These are phyloP conservation scores for Drosophila navojoa DNA, from an alignment of 1,140 invertebrate species.

Conservation along the genomic window DNA sequence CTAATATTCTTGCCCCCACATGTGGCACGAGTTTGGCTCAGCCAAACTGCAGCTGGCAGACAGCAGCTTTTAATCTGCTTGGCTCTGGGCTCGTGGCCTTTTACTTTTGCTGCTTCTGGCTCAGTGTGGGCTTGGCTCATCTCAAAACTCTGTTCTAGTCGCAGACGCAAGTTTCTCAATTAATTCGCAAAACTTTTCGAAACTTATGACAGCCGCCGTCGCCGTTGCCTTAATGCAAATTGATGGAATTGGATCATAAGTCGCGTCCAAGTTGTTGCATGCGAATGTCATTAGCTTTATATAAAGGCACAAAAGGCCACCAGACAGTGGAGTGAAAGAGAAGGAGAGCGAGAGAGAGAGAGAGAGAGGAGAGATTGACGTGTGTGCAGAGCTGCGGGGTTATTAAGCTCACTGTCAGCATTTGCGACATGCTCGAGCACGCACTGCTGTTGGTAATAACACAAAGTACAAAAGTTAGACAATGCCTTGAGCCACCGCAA, in stretches of 20 bases:
- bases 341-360: no score
- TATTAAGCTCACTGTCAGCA: constrained; percentile 68
- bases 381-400: constrained; percentile 6
- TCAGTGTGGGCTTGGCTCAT: constrained; percentile 17
- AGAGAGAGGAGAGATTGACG: no score
- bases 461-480: constrained; percentile 62
- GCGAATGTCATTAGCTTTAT: constrained; percentile 50
- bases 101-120: constrained; percentile 23
- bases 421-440: constrained; percentile 65
- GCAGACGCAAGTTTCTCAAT: constrained; percentile 68
- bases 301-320: constrained; percentile 37
- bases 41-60: constrained; percentile 47
- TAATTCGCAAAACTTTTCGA: constrained; percentile 69
- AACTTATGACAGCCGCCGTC: constrained; percentile 55
- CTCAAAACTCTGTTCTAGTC: constrained; percentile 34
- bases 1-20: constrained; percentile 64
- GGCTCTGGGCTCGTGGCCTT: constrained; percentile 22
- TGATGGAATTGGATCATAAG: constrained; percentile 60
- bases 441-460: constrained; percentile 30
- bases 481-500: constrained; percentile 30
- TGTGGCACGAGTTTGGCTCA: constrained; percentile 19
- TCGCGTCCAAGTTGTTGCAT: constrained; percentile 45
- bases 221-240: constrained; percentile 58
- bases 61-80: constrained; percentile 67
- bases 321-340: neutral